phyloP scores from a whole-genome alignment of 2,888 invertebrate genomes.

The Cryptophagus acutangulus region DNA sequence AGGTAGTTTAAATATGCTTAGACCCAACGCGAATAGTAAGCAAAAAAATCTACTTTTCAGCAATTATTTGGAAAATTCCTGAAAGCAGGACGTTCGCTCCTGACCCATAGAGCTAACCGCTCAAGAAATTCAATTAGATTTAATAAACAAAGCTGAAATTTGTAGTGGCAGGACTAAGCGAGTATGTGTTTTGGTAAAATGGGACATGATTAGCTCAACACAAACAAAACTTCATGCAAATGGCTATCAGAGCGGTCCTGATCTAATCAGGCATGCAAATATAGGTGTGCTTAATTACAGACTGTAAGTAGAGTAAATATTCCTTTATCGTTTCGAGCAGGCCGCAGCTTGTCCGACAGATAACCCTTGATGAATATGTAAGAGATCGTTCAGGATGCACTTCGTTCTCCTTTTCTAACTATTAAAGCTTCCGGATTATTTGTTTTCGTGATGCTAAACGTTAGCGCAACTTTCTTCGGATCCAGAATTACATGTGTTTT shows the following conservation, averaged over 20 bases:
- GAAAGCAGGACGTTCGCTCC: too few species aligned
- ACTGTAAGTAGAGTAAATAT: constrained; percentile 49
- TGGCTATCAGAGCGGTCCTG: constrained; percentile 43
- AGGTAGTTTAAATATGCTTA: too few species aligned
- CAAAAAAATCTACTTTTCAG: constrained; percentile 9
- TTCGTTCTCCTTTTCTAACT: constrained; percentile 33
- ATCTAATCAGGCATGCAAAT: constrained; percentile 48
- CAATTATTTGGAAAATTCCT: too few species aligned
- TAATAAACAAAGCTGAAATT: constrained; percentile 25
- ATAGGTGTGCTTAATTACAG: constrained; percentile 49
- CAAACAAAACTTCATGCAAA: constrained; percentile 47
- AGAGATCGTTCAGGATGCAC: constrained; percentile 37
- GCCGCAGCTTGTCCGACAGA: constrained; percentile 44
- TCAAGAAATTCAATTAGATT: constrained; percentile 30
- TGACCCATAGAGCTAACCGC: constrained; percentile 20
- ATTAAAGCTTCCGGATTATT: constrained; percentile 37
- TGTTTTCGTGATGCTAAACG: constrained; percentile 28
- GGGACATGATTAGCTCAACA: constrained; percentile 41
- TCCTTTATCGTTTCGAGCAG: constrained; percentile 46
- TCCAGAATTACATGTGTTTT: constrained; percentile 17
- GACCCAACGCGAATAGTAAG: too few species aligned
- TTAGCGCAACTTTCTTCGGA: constrained; percentile 7
- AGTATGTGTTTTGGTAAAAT: constrained; percentile 30
- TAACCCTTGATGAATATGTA: constrained; percentile 48
- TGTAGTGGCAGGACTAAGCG: constrained; percentile 6